Conservation (phyloP, 2,888 invertebrate species). For the Xestia c-nigrum region DNA sequence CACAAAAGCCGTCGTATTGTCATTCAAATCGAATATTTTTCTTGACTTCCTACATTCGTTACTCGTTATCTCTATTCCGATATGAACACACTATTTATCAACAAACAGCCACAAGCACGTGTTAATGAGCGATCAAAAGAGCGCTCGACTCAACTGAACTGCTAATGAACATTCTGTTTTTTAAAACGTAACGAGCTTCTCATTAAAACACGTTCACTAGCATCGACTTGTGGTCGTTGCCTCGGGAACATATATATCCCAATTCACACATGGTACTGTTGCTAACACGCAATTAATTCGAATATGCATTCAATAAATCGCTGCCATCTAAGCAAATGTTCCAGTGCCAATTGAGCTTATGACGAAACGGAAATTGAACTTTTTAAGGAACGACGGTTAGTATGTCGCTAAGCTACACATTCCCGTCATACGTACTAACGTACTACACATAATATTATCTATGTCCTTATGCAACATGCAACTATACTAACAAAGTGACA, state of each 20-base stretch:
- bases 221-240: conserved; percentile 2
- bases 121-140: conserved; percentile 43
- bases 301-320: conserved; percentile 39
- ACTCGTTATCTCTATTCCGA: conserved; percentile 17
- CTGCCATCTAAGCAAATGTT: conserved; percentile 15
- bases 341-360: conserved; percentile 51
- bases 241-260: conserved; percentile 23
- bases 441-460: conserved; percentile 64
- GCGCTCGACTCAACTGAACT: conserved; percentile 14
- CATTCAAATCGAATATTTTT: not conserved
- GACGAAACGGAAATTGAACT: conserved; percentile 31
- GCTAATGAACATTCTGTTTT: conserved; percentile 23
- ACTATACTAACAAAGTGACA: conserved; percentile 69
- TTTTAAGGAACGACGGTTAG: conserved; percentile 23
- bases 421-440: conserved; percentile 62
- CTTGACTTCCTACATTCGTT: not conserved
- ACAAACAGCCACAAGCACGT: conserved; percentile 46
- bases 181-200: conserved; percentile 37
- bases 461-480: conserved; percentile 74
- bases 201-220: conserved; percentile 33
- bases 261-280: conserved; percentile 32
- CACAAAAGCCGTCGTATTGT: not conserved
- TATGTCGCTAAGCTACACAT: conserved; percentile 60
- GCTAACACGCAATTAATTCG: conserved; percentile 49
- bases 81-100: conserved; percentile 50